Percentiles rank a stretch among this genome's conserved stretches.
Evolutionary conservation across 2,113 vertebrate genomes (phyloP).

Genomic region (Eleginops maclovinus): DNA sequence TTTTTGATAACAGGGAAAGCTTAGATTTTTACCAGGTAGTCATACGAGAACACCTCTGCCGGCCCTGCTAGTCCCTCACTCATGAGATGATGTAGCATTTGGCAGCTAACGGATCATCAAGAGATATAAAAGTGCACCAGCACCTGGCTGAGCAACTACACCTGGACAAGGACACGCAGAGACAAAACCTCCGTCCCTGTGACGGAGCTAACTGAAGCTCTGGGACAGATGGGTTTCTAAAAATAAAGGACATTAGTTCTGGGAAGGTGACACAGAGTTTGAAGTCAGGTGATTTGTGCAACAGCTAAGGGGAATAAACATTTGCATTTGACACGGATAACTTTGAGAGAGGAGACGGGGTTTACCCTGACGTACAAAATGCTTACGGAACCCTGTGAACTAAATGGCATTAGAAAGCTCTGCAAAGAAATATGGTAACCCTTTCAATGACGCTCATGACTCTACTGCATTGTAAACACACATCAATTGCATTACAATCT

Average conservation of each 20-base stretch:
- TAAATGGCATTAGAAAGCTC: neutral
- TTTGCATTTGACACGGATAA: slow-evolving; percentile 66
- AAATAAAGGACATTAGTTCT: slow-evolving; percentile 65
- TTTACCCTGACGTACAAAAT: slow-evolving; percentile 43
- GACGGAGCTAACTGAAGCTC: slow-evolving; percentile 51
- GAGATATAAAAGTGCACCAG: slow-evolving; percentile 22
- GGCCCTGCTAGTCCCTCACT: slow-evolving; percentile 25
- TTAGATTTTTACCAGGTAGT: slow-evolving; percentile 29
- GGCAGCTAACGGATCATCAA: slow-evolving; percentile 47
- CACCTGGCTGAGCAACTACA: slow-evolving; percentile 39
- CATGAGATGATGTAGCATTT: slow-evolving; percentile 41
- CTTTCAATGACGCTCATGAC: too few relatives aligned
- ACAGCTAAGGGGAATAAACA: slow-evolving; percentile 61
- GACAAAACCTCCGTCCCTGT: slow-evolving; percentile 50
- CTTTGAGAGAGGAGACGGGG: slow-evolving; percentile 40
- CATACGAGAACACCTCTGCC: slow-evolving; percentile 3
- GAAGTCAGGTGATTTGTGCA: slow-evolving; percentile 50
- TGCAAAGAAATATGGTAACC: slow-evolving; percentile 5
- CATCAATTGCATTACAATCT: too few relatives aligned
- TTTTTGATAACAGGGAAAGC: slow-evolving; percentile 11
- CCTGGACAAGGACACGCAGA: slow-evolving; percentile 59
- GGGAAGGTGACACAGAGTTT: slow-evolving; percentile 54
- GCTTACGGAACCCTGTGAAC: slow-evolving; percentile 41
- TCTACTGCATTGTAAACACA: too few relatives aligned
- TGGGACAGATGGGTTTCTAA: slow-evolving; percentile 71